Conservation (phyloP, 2,888 invertebrate species). For the Eumacrocentrus americanus region DNA sequence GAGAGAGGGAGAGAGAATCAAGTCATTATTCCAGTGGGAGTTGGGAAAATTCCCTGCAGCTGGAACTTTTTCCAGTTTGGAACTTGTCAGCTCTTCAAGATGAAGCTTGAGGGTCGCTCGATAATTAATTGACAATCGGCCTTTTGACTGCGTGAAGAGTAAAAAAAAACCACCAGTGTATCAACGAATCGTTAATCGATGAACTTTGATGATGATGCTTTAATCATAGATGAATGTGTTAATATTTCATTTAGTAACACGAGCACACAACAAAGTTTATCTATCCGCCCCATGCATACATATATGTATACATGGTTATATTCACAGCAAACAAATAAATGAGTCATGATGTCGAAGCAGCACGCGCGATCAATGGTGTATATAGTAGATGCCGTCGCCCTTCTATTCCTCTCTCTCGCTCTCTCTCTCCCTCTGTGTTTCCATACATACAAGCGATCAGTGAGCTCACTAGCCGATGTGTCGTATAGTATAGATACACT, state of each 20-base stretch:
- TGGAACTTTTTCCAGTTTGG: not conserved
- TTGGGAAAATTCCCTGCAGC: not conserved
- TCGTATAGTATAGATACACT: slow-evolving; percentile 17
- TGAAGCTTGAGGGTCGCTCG: not conserved
- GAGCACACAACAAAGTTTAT: not conserved
- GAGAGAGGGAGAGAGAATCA: not conserved
- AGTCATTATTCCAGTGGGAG: not conserved
- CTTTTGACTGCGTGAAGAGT: not conserved
- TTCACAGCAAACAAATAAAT: not conserved
- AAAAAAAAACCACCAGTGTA: not conserved
- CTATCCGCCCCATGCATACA: not conserved
- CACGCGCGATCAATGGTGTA: slow-evolving; percentile 6
- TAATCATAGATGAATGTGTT: too few relatives aligned
- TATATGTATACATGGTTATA: not conserved
- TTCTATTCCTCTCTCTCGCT: too few relatives aligned
- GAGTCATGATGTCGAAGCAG: not conserved
- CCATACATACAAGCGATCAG: too few relatives aligned
- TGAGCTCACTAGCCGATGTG: too few relatives aligned
- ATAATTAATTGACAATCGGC: not conserved
- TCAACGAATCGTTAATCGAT: too few relatives aligned
- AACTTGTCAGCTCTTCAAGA: not conserved
- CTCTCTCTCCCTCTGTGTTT: too few relatives aligned
- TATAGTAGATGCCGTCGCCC: too few relatives aligned
- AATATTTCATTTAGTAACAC: not conserved
- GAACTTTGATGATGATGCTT: too few relatives aligned